Evolutionary conservation across 2,888 invertebrate species (phyloP).

Genomic region (Anthrax anthrax): DNA sequence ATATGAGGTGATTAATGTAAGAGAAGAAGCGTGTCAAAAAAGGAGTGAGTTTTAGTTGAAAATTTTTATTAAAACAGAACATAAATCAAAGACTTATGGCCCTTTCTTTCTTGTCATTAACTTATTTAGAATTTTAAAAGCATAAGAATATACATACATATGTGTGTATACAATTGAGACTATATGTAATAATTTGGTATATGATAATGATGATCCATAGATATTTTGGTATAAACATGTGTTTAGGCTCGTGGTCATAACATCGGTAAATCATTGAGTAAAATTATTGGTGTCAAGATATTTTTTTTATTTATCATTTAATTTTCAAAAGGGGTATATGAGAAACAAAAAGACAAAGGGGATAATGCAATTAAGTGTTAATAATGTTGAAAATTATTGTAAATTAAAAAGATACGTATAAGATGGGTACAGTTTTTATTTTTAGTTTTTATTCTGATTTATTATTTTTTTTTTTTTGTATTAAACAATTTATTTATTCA

Average conservation of each 20-base stretch:
- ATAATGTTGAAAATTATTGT: not conserved
- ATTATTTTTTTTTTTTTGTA: too few relatives aligned
- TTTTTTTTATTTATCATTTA: not conserved
- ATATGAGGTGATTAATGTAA: constrained; percentile 7
- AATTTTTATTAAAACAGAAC: constrained; percentile 3
- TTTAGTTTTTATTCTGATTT: too few relatives aligned
- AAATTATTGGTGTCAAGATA: not conserved
- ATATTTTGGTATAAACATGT: constrained; percentile 2
- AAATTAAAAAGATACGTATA: not conserved
- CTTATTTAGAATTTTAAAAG: too few relatives aligned
- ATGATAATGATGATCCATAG: constrained; percentile 1
- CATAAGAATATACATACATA: too few relatives aligned
- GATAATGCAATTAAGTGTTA: not conserved
- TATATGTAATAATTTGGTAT: not conserved
- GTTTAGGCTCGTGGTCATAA: constrained; percentile 11
- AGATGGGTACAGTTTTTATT: too few relatives aligned
- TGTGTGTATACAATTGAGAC: too few relatives aligned
- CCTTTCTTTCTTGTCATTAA: not conserved
- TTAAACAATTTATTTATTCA: too few relatives aligned
- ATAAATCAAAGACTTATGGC: constrained; percentile 11
- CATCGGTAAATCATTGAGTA: constrained; percentile 8
- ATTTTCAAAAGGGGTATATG: too few relatives aligned
- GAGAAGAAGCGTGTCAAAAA: constrained; percentile 6
- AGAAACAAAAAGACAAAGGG: too few relatives aligned
- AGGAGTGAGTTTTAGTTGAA: constrained; percentile 9